phyloP scores from a whole-genome alignment of 2,113 vertebrate genomes.

The Spheniscus mendiculus region DNA sequence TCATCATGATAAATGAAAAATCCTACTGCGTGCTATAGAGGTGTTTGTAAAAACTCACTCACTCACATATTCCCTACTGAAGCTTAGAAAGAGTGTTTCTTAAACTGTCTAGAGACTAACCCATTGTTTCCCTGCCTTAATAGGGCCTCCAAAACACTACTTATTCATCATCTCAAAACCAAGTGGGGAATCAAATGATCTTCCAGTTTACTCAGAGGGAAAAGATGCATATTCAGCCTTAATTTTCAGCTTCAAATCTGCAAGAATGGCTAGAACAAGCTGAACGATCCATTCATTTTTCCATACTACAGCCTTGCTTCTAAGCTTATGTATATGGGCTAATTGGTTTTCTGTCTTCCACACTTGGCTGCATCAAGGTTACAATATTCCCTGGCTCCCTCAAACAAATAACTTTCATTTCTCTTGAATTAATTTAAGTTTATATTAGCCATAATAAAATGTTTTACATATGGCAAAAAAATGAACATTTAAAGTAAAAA shows the following conservation, averaged over 20 bases:
- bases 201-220: neutral
- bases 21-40: neutral
- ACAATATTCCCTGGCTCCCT: neutral
- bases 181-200: neutral
- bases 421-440: slow-evolving; percentile 22
- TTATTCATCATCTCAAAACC: neutral
- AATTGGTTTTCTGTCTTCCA: slow-evolving; percentile 9
- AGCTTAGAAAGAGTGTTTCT: neutral
- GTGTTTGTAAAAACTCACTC: neutral
- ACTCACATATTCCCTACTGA: neutral
- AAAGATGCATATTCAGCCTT: neutral
- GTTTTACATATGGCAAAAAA: neutral
- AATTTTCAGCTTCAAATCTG: neutral
- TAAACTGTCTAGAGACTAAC: neutral
- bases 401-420: neutral
- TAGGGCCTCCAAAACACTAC: neutral
- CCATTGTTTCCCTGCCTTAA: neutral
- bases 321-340: neutral
- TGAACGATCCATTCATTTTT: neutral
- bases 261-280: neutral
- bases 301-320: neutral
- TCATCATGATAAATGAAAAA: neutral
- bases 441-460: neutral
- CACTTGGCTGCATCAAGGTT: neutral
- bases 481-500: neutral